These are phyloP conservation scores for Acleris sparsana DNA, from an alignment of 2,888 invertebrate species.

Conservation along the genomic window DNA sequence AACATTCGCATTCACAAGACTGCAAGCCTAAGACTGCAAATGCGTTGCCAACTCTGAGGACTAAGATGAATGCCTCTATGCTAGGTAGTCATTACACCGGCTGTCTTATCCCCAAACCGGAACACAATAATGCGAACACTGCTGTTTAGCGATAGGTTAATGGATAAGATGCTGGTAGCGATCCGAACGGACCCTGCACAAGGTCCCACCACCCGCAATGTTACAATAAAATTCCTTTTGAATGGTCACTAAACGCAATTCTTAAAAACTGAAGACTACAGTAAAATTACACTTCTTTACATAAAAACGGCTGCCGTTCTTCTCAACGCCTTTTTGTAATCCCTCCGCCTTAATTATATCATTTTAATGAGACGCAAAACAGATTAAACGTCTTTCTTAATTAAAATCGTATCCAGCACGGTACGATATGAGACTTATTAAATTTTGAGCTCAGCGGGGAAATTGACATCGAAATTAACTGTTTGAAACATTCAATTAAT, in stretches of 20 bases:
- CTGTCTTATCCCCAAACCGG: too few species aligned
- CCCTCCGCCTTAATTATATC: constrained; percentile 23
- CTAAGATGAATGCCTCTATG: too few species aligned
- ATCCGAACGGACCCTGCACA: too few species aligned
- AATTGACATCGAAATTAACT: constrained; percentile 45
- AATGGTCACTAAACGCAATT: constrained; percentile 2
- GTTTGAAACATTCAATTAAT: constrained; percentile 52
- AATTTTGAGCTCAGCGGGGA: constrained; percentile 45
- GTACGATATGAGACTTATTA: constrained; percentile 48
- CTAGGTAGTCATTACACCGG: too few species aligned
- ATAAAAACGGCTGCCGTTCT: constrained; percentile 24
- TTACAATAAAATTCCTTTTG: not conserved
- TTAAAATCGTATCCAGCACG: constrained; percentile 46
- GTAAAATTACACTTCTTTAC: constrained; percentile 11
- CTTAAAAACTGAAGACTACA: constrained; percentile 22
- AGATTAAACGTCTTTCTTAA: constrained; percentile 39
- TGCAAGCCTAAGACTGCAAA: too few species aligned
- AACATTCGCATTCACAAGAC: too few species aligned
- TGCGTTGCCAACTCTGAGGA: too few species aligned
- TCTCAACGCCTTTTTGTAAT: constrained; percentile 10
- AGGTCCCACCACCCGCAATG: too few species aligned
- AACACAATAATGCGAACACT: too few species aligned
- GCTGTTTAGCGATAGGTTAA: too few species aligned
- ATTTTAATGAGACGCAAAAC: constrained; percentile 34
- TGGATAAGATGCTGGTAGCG: too few species aligned